These are phyloP conservation scores for Rhinogobio ventralis DNA, from an alignment of 2,797 vertebrate species.

Conservation along the genomic window DNA sequence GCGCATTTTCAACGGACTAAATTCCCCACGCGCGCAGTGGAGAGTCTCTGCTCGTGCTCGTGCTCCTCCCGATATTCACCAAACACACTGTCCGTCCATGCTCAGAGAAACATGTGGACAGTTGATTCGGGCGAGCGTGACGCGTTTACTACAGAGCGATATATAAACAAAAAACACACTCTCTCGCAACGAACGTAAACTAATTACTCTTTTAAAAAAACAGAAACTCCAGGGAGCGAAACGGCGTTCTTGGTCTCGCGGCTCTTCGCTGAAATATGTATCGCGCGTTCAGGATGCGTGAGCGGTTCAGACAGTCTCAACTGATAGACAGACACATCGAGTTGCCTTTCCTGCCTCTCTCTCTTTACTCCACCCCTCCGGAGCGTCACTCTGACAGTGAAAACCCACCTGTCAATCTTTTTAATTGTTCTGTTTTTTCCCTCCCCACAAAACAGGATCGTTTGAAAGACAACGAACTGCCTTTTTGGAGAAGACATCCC, in stretches of 20 bases:
- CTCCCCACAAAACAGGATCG: slow-evolving; percentile 52
- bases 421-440: slow-evolving; percentile 91
- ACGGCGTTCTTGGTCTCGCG: slow-evolving; percentile 74
- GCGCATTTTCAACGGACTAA: slow-evolving; percentile 57
- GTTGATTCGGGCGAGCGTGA: slow-evolving; percentile 68
- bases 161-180: slow-evolving; percentile 68
- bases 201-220: slow-evolving; percentile 64
- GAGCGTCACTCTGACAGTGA: slow-evolving; percentile 99
- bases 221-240: slow-evolving; percentile 83
- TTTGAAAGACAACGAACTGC: slow-evolving; percentile 45
- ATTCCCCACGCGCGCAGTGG: slow-evolving; percentile 68
- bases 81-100: slow-evolving; percentile 65
- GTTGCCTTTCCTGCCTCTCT: slow-evolving; percentile 93
- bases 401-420: slow-evolving; percentile 99
- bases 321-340: slow-evolving; percentile 99
- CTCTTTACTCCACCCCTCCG: slow-evolving; percentile 96
- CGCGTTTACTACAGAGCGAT: slow-evolving; percentile 56
- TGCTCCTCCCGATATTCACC: slow-evolving; percentile 59
- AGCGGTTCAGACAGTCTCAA: slow-evolving; percentile 95
- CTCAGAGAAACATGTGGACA: slow-evolving; percentile 74
- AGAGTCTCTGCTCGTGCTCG: slow-evolving; percentile 43
- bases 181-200: slow-evolving; percentile 78
- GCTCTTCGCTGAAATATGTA: slow-evolving; percentile 86
- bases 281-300: slow-evolving; percentile 91
- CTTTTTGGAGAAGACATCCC: slow-evolving; percentile 43